Evolutionary conservation across 2,888 invertebrate species (phyloP).

Genomic region (Drosophila kokeensis): DNA sequence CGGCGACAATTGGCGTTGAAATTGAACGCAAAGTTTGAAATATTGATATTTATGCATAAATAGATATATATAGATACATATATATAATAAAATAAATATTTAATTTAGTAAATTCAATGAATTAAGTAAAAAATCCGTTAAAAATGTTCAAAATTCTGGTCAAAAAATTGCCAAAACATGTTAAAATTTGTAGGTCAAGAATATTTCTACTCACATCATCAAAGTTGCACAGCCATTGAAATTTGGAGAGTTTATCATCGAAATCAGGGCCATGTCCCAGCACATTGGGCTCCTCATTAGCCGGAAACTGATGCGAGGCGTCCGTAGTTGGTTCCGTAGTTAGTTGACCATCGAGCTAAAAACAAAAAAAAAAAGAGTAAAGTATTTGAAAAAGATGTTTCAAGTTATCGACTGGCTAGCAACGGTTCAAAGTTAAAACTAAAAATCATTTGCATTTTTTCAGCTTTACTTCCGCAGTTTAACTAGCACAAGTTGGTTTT

Average conservation of each 20-base stretch:
- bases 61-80: too few relatives aligned
- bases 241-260: slow-evolving; percentile 71
- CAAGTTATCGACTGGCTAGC: slow-evolving; percentile 25
- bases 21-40: neutral
- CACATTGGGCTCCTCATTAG: slow-evolving; percentile 81
- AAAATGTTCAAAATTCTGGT: neutral
- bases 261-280: slow-evolving; percentile 79
- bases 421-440: slow-evolving; percentile 17
- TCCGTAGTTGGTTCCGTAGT: slow-evolving; percentile 56
- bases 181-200: neutral
- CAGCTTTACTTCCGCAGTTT: slow-evolving; percentile 30
- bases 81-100: too few relatives aligned
- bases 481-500: neutral
- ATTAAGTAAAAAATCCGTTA: neutral
- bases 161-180: neutral
- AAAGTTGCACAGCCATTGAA: slow-evolving; percentile 84
- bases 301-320: slow-evolving; percentile 81
- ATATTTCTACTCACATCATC: slow-evolving; percentile 84
- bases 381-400: slow-evolving; percentile 9
- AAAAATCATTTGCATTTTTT: slow-evolving; percentile 39
- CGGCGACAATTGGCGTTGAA: slow-evolving; percentile 22
- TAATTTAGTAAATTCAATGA: neutral
- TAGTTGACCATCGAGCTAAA: slow-evolving; percentile 76
- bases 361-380: slow-evolving; percentile 5
- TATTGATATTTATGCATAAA: neutral